Evolutionary conservation across 2,113 vertebrate genomes (phyloP).

Genomic region (Alosa alosa): DNA sequence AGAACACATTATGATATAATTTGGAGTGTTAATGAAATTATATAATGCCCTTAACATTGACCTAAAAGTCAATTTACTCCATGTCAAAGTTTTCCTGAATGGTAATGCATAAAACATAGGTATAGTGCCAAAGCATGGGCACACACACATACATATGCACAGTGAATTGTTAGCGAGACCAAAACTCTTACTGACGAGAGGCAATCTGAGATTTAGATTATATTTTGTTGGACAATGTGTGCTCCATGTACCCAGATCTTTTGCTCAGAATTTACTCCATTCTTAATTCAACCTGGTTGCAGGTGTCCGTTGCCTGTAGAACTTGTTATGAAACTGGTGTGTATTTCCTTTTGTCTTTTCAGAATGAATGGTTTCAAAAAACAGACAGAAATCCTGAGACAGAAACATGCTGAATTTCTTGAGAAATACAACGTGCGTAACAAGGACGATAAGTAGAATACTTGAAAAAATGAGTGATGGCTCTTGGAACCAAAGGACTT

Average conservation of each 20-base stretch:
- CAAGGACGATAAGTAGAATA: constrained; percentile 58
- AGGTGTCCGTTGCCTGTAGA: not conserved
- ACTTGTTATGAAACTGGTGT: not conserved
- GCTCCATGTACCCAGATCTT: not conserved
- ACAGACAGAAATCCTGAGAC: constrained; percentile 74
- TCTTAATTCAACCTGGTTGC: not conserved
- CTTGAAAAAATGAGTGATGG: not conserved
- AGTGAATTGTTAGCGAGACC: not conserved
- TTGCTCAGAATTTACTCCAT: not conserved
- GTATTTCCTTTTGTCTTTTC: constrained; percentile 31
- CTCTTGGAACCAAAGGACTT: not conserved
- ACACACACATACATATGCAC: not conserved
- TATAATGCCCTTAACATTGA: not conserved
- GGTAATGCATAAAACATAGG: no score
- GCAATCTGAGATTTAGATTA: not conserved
- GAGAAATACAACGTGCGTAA: constrained; percentile 62
- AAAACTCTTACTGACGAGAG: not conserved
- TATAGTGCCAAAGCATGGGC: no score
- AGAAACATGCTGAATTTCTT: constrained; percentile 70
- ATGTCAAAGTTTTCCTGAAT: no score
- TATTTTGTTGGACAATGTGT: not conserved
- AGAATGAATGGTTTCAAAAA: constrained; percentile 76
- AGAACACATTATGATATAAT: not conserved
- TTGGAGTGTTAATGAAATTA: not conserved
- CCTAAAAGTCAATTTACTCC: no score